These are phyloP conservation scores for Caenorhabditis imperialis DNA, from an alignment of 2,888 invertebrate genomes.

Conservation along the genomic window DNA sequence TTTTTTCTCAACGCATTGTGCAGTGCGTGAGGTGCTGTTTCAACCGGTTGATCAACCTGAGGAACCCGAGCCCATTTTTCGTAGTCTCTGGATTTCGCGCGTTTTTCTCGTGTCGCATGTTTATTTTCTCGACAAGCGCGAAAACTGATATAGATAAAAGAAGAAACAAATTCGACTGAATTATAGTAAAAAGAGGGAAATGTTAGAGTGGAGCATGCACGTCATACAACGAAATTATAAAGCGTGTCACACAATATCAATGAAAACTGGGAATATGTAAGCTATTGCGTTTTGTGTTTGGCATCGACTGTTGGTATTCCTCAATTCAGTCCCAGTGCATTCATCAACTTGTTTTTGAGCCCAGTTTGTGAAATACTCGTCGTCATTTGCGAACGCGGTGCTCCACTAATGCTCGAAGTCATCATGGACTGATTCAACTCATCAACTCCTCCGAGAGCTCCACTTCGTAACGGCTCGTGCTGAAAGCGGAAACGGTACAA, in stretches of 20 bases:
- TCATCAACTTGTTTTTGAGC: constrained; percentile 63
- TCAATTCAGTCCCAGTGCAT: constrained; percentile 58
- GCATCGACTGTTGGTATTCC: constrained; percentile 12
- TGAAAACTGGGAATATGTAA: constrained; percentile 5
- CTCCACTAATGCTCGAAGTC: constrained; percentile 47
- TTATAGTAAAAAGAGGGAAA: no score
- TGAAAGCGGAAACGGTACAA: constrained; percentile 56
- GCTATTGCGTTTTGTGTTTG: neutral
- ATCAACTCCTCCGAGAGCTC: constrained; percentile 36
- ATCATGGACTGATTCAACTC: constrained; percentile 61
- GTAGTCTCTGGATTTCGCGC: no score
- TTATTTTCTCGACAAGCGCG: no score
- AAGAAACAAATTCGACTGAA: no score
- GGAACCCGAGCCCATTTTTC: no score
- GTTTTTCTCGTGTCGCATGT: no score
- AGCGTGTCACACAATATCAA: constrained; percentile 1
- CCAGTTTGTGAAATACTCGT: constrained; percentile 61
- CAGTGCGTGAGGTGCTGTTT: no score
- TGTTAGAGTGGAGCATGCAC: no score
- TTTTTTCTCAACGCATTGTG: no score
- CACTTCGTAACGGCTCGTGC: constrained; percentile 59
- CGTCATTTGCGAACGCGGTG: constrained; percentile 51
- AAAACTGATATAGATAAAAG: no score
- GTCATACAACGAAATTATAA: no score
- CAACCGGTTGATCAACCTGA: no score